Conservation (phyloP, 2,888 invertebrate genomes). For the Conomelus anceps region DNA sequence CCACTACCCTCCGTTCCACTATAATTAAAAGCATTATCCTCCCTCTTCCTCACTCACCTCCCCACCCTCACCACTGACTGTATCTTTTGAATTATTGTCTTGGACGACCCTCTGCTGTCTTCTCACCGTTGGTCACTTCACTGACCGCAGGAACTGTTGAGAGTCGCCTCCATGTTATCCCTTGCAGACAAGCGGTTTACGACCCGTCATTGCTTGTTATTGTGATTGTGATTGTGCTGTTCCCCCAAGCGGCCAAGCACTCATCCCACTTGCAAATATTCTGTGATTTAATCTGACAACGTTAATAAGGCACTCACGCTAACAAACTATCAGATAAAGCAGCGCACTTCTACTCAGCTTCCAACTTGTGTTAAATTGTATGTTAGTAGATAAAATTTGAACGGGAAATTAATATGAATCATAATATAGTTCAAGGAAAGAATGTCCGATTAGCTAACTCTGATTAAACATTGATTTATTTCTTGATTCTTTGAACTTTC, state of each 20-base stretch:
- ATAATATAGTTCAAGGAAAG: no score
- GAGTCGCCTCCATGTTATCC: neutral
- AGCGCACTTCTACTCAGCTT: neutral
- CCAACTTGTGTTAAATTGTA: neutral
- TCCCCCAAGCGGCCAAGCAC: neutral
- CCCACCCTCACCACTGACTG: neutral
- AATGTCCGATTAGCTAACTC: no score
- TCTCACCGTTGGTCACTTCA: neutral
- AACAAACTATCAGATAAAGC: neutral
- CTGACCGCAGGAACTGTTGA: neutral
- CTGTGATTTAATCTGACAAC: neutral
- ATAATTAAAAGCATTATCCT: neutral
- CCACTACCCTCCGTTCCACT: neutral
- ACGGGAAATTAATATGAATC: no score
- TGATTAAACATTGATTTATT: no score
- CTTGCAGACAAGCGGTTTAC: neutral
- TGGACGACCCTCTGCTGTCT: neutral
- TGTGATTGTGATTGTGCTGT: neutral
- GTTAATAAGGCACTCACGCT: neutral
- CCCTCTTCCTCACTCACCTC: neutral
- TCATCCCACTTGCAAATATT: neutral
- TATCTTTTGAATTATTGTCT: neutral
- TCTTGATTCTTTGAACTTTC: no score
- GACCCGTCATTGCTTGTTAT: neutral
- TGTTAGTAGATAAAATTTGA: neutral